Evolutionary conservation across 1,140 invertebrate species (phyloP).

Genomic region (Lutraria rhynchaena): DNA sequence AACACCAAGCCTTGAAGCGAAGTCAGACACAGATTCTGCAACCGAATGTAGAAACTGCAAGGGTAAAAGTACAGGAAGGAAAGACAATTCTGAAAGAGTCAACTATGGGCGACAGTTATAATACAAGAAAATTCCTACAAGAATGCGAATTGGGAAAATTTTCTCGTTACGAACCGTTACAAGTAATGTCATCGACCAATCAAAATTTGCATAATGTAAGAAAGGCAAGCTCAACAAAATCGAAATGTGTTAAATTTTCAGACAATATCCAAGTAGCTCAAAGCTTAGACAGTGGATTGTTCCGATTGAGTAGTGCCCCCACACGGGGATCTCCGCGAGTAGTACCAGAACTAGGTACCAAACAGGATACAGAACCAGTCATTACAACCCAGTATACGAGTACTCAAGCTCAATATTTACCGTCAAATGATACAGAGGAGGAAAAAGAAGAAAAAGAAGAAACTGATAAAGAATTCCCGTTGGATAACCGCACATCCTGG

Average conservation of each 20-base stretch:
- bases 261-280: conserved; percentile 72
- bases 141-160: conserved; percentile 71
- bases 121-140: conserved; percentile 80
- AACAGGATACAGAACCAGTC: conserved; percentile 16
- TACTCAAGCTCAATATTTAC: conserved; percentile 70
- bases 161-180: conserved; percentile 73
- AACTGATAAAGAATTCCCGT: conserved; percentile 18
- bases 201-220: conserved; percentile 74
- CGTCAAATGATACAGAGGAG: conserved; percentile 60
- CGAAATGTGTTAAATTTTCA: conserved; percentile 76
- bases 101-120: conserved; percentile 78
- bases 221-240: conserved; percentile 55
- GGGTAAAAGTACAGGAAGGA: conserved; percentile 74
- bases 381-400: conserved; percentile 73
- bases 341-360: neutral
- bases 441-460: conserved; percentile 29
- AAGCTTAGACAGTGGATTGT: conserved; percentile 63
- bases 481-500: neutral
- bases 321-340: conserved; percentile 52
- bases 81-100: conserved; percentile 74
- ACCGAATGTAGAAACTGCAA: conserved; percentile 66
- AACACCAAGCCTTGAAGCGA: conserved; percentile 63
- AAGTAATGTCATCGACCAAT: conserved; percentile 77
- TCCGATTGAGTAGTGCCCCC: conserved; percentile 61
- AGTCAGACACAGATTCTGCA: conserved; percentile 66